phyloP scores from a whole-genome alignment of 2,797 vertebrate genomes.

The Phoeniculus purpureus region DNA sequence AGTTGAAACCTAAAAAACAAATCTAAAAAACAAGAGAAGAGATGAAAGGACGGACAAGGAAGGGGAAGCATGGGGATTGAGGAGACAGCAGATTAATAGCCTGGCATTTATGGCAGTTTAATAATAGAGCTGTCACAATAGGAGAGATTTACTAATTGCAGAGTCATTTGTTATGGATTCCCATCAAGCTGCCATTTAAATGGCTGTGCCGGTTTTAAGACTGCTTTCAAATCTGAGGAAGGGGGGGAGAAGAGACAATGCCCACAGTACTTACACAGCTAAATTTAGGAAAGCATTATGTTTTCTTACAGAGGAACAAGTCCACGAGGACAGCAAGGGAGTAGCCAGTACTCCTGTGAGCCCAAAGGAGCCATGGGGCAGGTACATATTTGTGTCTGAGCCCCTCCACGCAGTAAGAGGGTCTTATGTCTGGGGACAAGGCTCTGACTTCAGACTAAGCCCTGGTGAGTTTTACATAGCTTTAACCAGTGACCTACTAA shows the following conservation, averaged over 20 bases:
- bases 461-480: not conserved
- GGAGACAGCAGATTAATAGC: constrained; percentile 73
- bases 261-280: constrained; percentile 17
- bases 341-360: rapidly evolving
- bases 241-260: not conserved
- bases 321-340: not conserved
- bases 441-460: not conserved
- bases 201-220: constrained; percentile 34
- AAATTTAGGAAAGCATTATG: constrained; percentile 41
- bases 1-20: not conserved
- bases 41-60: constrained; percentile 28
- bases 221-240: constrained; percentile 6
- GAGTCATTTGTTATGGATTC: constrained; percentile 71
- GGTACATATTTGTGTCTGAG: not conserved
- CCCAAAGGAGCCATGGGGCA: not conserved
- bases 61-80: constrained; percentile 43
- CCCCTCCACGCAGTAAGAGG: rapidly evolving
- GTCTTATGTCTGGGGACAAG: not conserved
- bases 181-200: constrained; percentile 74
- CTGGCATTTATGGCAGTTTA: constrained; percentile 74
- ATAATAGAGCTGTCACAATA: constrained; percentile 79
- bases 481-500: constrained; percentile 15
- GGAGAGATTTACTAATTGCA: constrained; percentile 76
- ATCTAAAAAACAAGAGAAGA: not conserved
- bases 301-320: not conserved